Evolutionary conservation across 2,113 vertebrate species (phyloP), one percentile per base, ranked within the genome.

Genomic region (Raja brachyura): DNA sequence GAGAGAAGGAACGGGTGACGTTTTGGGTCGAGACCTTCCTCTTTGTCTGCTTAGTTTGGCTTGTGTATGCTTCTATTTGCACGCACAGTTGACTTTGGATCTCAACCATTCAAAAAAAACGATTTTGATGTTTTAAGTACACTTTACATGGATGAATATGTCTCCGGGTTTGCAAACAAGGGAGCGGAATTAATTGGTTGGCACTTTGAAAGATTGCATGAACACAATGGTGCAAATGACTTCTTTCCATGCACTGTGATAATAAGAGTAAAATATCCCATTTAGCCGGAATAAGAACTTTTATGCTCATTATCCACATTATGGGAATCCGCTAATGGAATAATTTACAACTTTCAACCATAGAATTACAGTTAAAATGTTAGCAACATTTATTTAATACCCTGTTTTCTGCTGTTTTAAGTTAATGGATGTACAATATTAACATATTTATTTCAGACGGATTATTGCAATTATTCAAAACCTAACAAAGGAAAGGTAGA

Each of bases 351-450:
- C 13, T 86, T 61, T 63, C 28, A 63, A 4, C 28, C 81, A 63
- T n/a, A 59, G 61, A 86, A 86, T 63, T 86, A 86, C 28, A 63
- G 28, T 86, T 86, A 63, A 20, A 83, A 88, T 88, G n/a, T 86
- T 61, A 16, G 28, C 28, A 28, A 86, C 31, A 14, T 88, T 7
- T 31, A 88, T 63, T 61, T 31, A 61, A 63, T 7, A 88, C 63
- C 25, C 13, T 28, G 18, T 14, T 6, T 56, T 31, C 59, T 88
- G 59, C 59, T 88, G 31, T 88, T 31, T 63, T 31, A 88, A 31
- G 70, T 73, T 73, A 73, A 73, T 73, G 70, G 11, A 31, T 1
- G 22, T 10, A 48, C 39, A 48, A 48, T 48, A 86, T 86, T 61
- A 86, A 61, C 56, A 86, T 0, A 28, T 2, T 86, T 86, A 63